Evolutionary conservation across 2,113 vertebrate genomes (phyloP).

Genomic region (Rhinopithecus roxellana): DNA sequence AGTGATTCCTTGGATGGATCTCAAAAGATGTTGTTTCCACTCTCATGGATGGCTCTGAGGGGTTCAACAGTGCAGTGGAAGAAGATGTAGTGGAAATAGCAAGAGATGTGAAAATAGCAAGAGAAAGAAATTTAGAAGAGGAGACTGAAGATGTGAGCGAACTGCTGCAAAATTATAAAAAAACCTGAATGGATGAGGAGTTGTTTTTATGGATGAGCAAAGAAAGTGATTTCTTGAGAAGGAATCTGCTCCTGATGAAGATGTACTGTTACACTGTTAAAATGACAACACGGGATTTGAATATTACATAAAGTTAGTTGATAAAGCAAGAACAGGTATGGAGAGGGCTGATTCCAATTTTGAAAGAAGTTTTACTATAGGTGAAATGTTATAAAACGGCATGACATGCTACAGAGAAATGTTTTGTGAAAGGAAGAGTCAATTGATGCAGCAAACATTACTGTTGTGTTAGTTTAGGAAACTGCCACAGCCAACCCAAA

Average conservation of each 20-base stretch:
- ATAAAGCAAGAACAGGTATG: neutral
- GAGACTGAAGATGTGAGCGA: neutral
- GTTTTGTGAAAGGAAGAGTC: neutral
- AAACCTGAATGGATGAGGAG: neutral
- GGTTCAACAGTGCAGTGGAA: neutral
- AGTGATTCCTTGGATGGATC: neutral
- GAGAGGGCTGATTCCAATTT: neutral
- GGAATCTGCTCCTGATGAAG: neutral
- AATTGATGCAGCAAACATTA: neutral
- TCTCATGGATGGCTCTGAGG: neutral
- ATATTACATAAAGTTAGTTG: neutral
- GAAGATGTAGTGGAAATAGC: neutral
- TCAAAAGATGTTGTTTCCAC: neutral
- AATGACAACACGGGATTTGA: neutral
- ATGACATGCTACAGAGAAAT: neutral
- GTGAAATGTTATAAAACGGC: neutral
- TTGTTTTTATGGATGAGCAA: neutral
- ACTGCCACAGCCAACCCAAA: neutral
- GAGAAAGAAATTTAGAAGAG: neutral
- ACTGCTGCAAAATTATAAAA: neutral
- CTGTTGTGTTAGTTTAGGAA: neutral
- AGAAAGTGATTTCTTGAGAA: neutral
- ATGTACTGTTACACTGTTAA: neutral
- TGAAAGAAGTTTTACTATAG: neutral
- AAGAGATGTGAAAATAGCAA: neutral